Evolutionary conservation across 2,888 invertebrate genomes (phyloP).

Genomic region (Lordiphosa andalusiaca): DNA sequence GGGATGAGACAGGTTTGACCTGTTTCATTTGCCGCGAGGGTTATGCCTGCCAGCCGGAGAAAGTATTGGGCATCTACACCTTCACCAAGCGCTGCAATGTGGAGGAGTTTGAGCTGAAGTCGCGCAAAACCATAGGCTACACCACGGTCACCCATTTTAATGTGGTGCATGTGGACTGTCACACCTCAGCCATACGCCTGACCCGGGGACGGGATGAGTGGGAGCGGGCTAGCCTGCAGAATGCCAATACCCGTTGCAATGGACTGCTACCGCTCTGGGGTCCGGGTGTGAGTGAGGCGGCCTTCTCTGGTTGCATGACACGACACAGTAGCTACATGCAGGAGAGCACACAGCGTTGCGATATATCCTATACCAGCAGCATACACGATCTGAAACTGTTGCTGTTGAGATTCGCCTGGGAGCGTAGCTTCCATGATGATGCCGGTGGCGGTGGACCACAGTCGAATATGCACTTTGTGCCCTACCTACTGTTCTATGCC

Average conservation of each 20-base stretch:
- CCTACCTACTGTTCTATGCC: slow-evolving; percentile 96
- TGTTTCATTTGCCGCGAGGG: slow-evolving; percentile 99
- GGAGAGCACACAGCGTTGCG: slow-evolving; percentile 80
- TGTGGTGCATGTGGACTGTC: slow-evolving; percentile 98
- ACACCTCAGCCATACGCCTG: slow-evolving; percentile 95
- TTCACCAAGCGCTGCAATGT: slow-evolving; percentile 97
- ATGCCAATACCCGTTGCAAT: slow-evolving; percentile 98
- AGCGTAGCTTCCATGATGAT: slow-evolving; percentile 98
- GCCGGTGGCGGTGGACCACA: slow-evolving; percentile 98
- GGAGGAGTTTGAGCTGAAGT: slow-evolving; percentile 94
- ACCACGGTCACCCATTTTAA: slow-evolving; percentile 99
- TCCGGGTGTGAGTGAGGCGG: slow-evolving; percentile 94
- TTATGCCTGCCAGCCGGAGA: slow-evolving; percentile 95
- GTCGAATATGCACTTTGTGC: slow-evolving; percentile 97
- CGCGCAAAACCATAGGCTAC: slow-evolving; percentile 91
- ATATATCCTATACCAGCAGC: slow-evolving; percentile 81
- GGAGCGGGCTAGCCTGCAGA: slow-evolving; percentile 98
- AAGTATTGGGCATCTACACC: slow-evolving; percentile 97
- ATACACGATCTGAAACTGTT: slow-evolving; percentile 96
- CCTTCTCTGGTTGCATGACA: slow-evolving; percentile 95
- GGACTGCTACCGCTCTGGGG: slow-evolving; percentile 98
- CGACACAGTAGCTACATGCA: slow-evolving; percentile 93
- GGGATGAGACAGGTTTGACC: slow-evolving; percentile 96
- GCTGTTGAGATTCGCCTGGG: slow-evolving; percentile 93
- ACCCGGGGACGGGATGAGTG: slow-evolving; percentile 93